Conservation (phyloP, 2,113 vertebrate species). For the Forbesichthys agassizii region DNA sequence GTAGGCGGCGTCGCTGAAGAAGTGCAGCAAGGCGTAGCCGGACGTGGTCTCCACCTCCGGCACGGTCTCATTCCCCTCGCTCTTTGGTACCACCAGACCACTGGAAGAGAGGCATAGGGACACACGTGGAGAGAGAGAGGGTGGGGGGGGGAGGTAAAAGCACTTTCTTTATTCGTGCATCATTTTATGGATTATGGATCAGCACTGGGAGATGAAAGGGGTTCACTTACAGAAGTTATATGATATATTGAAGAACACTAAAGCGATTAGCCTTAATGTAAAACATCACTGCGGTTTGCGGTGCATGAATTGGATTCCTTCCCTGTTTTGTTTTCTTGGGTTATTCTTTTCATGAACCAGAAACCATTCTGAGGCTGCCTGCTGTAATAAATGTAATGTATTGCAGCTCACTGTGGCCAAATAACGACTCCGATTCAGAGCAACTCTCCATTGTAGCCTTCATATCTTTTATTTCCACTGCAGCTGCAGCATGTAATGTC, state of each 20-base stretch:
- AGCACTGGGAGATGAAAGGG: slow-evolving; percentile 14
- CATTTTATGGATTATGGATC: neutral
- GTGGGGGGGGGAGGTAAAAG: neutral
- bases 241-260: neutral
- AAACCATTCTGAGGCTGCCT: slow-evolving; percentile 2
- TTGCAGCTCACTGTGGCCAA: neutral
- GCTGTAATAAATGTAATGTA: slow-evolving; percentile 15
- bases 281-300: slow-evolving; percentile 5
- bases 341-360: slow-evolving; percentile 17
- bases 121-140: neutral
- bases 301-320: neutral
- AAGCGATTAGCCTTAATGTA: slow-evolving; percentile 26
- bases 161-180: neutral
- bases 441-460: neutral
- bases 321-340: neutral
- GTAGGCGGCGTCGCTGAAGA: slow-evolving; percentile 93
- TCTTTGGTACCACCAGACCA: neutral
- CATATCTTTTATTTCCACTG: neutral
- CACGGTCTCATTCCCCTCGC: slow-evolving; percentile 68
- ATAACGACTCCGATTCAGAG: slow-evolving; percentile 13
- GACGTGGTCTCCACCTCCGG: slow-evolving; percentile 94
- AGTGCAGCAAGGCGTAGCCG: neutral
- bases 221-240: slow-evolving; percentile 6
- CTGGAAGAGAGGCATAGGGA: neutral
- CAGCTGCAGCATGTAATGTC: neutral